phyloP scores from a whole-genome alignment of 2,888 invertebrate genomes.

The Pristionchus exspectatus region DNA sequence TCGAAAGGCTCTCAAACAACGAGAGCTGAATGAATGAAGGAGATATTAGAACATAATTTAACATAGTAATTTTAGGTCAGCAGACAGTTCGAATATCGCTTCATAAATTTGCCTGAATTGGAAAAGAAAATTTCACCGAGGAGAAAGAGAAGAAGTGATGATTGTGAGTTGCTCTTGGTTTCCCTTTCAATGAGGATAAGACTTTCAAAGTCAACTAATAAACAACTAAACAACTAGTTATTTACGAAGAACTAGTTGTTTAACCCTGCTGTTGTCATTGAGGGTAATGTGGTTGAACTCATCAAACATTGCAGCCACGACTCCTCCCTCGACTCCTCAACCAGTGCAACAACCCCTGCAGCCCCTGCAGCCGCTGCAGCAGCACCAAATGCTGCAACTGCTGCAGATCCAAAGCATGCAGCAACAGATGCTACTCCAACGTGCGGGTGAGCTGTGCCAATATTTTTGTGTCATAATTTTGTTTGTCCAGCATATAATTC shows the following conservation, averaged over 20 bases:
- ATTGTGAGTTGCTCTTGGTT: not conserved
- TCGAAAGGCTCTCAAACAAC: not conserved
- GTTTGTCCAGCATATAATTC: not conserved
- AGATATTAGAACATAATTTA: not conserved
- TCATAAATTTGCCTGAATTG: not conserved
- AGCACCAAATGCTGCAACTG: constrained; percentile 16
- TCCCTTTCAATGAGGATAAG: no score
- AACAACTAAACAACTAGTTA: no score
- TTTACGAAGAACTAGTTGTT: no score
- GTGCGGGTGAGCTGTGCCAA: not conserved
- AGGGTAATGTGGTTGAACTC: not conserved
- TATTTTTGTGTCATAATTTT: not conserved
- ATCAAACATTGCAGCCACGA: not conserved
- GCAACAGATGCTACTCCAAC: not conserved
- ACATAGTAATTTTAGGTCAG: not conserved
- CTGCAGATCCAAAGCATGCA: not conserved
- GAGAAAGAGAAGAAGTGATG: not conserved
- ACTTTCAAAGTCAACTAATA: no score
- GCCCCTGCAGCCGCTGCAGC: constrained; percentile 10
- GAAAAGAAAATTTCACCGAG: not conserved
- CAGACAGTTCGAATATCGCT: constrained; percentile 16
- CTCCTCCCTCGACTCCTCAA: not conserved
- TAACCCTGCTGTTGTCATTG: no score
- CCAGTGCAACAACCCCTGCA: not conserved
- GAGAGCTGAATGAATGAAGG: not conserved